Conservation (phyloP, 2,797 vertebrate species). For the Pseudochaenichthys georgianus region DNA sequence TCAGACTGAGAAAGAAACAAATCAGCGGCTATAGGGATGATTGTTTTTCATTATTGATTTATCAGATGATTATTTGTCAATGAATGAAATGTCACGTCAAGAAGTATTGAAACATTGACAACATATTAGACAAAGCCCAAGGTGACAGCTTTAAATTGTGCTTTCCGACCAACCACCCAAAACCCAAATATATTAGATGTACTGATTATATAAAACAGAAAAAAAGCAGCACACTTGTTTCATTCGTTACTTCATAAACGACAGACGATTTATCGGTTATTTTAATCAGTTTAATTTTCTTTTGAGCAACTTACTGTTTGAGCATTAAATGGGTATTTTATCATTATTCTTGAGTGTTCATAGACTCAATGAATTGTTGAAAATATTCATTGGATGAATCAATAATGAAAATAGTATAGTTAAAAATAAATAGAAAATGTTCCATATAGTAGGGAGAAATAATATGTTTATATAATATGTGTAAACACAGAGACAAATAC, state of each 20-base stretch:
- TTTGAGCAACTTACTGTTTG: slow-evolving; percentile 10
- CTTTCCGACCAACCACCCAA: slow-evolving; percentile 19
- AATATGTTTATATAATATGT: slow-evolving; percentile 45
- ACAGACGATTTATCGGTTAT: background rate
- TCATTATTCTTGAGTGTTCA: slow-evolving; percentile 13
- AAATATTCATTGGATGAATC: slow-evolving; percentile 33
- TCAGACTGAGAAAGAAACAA: slow-evolving; percentile 25
- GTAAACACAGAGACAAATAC: slow-evolving; percentile 64
- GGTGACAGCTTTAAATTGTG: background rate
- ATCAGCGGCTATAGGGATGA: slow-evolving; percentile 11
- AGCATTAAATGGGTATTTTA: background rate
- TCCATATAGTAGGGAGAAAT: slow-evolving; percentile 48
- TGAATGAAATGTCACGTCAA: slow-evolving; percentile 2
- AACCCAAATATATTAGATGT: slow-evolving; percentile 14
- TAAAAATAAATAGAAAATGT: slow-evolving; percentile 54
- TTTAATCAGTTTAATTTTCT: slow-evolving; percentile 7
- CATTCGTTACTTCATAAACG: background rate
- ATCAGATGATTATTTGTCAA: slow-evolving; percentile 31
- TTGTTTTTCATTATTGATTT: slow-evolving; percentile 29
- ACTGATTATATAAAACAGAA: slow-evolving; percentile 19
- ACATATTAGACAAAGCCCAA: slow-evolving; percentile 3
- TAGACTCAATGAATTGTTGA: slow-evolving; percentile 10
- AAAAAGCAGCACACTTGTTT: slow-evolving; percentile 47
- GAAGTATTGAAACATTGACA: slow-evolving; percentile 5
- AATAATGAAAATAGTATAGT: slow-evolving; percentile 43